Evolutionary conservation across 1,140 invertebrate species (phyloP).

Genomic region (Pemphigus obesinymphae): DNA sequence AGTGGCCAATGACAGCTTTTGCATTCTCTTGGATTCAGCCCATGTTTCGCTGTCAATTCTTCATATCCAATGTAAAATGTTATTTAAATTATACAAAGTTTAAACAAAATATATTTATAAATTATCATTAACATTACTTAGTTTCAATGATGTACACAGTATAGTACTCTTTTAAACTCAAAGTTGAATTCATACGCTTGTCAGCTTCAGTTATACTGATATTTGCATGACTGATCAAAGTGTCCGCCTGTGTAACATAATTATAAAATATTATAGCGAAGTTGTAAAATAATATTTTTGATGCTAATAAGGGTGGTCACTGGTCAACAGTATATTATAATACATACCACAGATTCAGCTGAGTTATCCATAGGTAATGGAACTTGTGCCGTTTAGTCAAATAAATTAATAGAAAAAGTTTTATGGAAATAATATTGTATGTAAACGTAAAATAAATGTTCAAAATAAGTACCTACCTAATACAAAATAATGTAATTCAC

Average conservation of each 20-base stretch:
- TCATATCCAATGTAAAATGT: not conserved
- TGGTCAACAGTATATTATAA: not conserved
- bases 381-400: not conserved
- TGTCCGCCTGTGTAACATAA: constrained; percentile 55
- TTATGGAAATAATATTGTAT: not conserved
- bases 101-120: no score
- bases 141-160: constrained; percentile 80
- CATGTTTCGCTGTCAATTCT: constrained; percentile 9
- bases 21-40: constrained; percentile 43
- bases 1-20: constrained; percentile 67
- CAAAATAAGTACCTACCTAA: not conserved
- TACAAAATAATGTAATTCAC: no score
- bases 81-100: not conserved
- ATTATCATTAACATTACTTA: constrained; percentile 56
- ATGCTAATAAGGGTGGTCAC: no score
- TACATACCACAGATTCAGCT: not conserved
- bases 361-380: not conserved
- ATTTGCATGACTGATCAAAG: constrained; percentile 70
- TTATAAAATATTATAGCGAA: not conserved
- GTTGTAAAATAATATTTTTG: not conserved
- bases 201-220: constrained; percentile 79
- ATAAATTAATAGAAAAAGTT: not conserved
- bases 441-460: not conserved
- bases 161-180: constrained; percentile 76
- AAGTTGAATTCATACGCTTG: constrained; percentile 69